Evolutionary conservation across 2,113 vertebrate genomes (phyloP), one percentile per base, ranked within the genome.

Genomic region (Dissostichus mawsoni): DNA sequence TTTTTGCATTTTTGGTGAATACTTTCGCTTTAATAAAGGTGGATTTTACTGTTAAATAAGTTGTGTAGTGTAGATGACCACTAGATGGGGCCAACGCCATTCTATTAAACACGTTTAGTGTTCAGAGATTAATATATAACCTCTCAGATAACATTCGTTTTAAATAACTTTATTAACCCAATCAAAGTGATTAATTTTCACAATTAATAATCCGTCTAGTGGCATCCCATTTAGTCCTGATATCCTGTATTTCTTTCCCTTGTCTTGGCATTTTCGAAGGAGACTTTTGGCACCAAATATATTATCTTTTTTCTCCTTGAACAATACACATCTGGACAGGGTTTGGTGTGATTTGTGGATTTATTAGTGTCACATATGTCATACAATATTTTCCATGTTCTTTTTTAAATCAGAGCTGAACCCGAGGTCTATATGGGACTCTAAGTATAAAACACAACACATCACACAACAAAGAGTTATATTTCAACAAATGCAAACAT

Each of bases 71-170:
- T 2, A 47, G 5, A 69, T 3, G 11, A 10, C 74, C 91, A 9
- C 75, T 86, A 92, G 93, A 90, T 93, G 90, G 87, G 82, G 61
- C 20, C 69, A 58, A 13, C 51, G 78, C 0, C 56, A 45, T 90
- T 88, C n/a, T 57, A 1, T 72, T 70, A 18, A 77, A 36, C 3
- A 1, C 29, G 2, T 45, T 2, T 36, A 17, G 7, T 1, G 17
- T 13, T 18, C 3, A 11, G 11, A 5, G 11, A 50, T 17, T 9
- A 23, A 45, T 44, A 4, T 41, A 33, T 41, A 2, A 17, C 16
- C 48, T 80, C 61, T 75, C 50, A 55, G 56, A 8, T 20, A 47
- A 5, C 23, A 13, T n/a, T 52, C 14, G 11, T 23, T 44, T 44
- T n/a, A 13, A 51, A 55, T 29, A 11, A 9, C 48, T 52, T 25